These are phyloP conservation scores for Halictus quadricinctus DNA, from an alignment of 2,888 invertebrate genomes.

Conservation along the genomic window DNA sequence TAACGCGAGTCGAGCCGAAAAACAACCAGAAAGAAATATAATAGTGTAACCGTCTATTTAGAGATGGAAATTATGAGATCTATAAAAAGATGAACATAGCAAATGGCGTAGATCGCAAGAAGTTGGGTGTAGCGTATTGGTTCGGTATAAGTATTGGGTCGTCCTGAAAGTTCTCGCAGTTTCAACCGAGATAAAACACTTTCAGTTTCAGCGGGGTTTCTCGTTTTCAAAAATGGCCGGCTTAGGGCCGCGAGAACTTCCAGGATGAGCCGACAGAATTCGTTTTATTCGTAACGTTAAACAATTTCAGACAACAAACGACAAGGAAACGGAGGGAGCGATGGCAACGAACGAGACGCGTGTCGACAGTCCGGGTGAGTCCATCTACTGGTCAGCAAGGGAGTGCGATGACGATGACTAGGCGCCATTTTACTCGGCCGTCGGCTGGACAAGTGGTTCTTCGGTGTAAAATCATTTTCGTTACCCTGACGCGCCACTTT, in stretches of 20 bases:
- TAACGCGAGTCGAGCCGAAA: neutral
- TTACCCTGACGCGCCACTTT: conserved; percentile 37
- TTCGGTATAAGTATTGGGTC: too few relatives aligned
- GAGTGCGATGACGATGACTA: conserved; percentile 70
- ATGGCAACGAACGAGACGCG: neutral
- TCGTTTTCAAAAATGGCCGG: neutral
- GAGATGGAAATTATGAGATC: neutral
- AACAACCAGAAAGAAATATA: neutral
- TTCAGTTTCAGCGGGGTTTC: neutral
- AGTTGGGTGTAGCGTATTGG: neutral
- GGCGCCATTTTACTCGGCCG: conserved; percentile 74
- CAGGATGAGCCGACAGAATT: neutral
- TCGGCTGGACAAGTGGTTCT: conserved; percentile 76
- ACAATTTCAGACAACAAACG: conserved; percentile 43
- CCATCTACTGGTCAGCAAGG: conserved; percentile 61
- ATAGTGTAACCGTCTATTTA: neutral
- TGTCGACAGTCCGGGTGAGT: conserved; percentile 49
- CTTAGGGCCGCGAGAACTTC: neutral
- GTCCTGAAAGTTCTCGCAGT: too few relatives aligned
- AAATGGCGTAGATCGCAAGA: neutral
- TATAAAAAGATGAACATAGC: too few relatives aligned
- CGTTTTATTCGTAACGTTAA: neutral
- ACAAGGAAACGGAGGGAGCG: conserved; percentile 4
- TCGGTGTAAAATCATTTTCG: conserved; percentile 68
- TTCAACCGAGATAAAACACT: too few relatives aligned